A percentile compares a stretch with the other conserved stretches of the same genome.
Evolutionary conservation across 2,113 vertebrate genomes (phyloP).

Genomic region (Numida meleagris): DNA sequence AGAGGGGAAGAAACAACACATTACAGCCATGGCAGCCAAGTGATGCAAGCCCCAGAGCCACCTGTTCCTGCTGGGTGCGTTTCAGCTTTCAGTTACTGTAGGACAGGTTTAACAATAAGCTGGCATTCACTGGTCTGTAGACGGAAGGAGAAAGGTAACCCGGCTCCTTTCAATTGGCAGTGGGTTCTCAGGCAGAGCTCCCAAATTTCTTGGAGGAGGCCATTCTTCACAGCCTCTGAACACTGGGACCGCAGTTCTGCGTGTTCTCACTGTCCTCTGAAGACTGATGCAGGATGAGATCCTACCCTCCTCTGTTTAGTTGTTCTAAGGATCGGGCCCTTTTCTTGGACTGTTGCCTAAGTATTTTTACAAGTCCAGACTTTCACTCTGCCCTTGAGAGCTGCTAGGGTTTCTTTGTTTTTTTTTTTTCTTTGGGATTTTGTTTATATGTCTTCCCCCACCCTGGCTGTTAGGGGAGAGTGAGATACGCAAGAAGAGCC

Average conservation of each 20-base stretch:
- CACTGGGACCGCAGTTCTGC: not conserved
- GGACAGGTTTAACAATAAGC: not conserved
- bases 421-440: not conserved
- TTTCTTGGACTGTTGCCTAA: conserved; percentile 11
- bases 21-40: not conserved
- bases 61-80: not conserved
- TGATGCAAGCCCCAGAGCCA: not conserved
- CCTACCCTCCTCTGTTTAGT: conserved; percentile 14
- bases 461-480: not conserved
- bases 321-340: not conserved
- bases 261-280: conserved; percentile 2
- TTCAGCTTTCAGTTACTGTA: not conserved
- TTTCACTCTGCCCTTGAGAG: conserved; percentile 42
- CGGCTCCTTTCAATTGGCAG: not conserved
- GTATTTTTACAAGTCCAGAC: conserved; percentile 44
- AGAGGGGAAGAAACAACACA: not conserved
- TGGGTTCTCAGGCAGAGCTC: not conserved
- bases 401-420: not conserved
- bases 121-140: not conserved
- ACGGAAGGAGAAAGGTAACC: too few species aligned
- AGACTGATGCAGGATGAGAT: not conserved
- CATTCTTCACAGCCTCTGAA: not conserved
- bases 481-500: not conserved
- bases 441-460: not conserved
- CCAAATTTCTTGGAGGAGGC: not conserved